phyloP scores from a whole-genome alignment of 2,888 invertebrate genomes.

The Gymnosoma rotundatum region DNA sequence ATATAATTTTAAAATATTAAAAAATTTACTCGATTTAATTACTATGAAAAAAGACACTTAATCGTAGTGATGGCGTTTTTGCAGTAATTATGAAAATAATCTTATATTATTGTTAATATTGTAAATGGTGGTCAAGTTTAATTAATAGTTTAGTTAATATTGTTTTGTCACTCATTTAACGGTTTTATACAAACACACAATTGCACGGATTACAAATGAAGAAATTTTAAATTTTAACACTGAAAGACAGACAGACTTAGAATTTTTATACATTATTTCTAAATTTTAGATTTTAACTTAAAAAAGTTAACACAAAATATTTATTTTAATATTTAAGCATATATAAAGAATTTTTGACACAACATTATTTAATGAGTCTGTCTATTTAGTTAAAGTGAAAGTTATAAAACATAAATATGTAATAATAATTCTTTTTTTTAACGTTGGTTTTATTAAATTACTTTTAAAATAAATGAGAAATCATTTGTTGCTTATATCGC shows the following conservation, averaged over 20 bases:
- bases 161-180: constrained; percentile 57
- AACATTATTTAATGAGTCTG: too few species aligned
- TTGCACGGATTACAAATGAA: constrained; percentile 59
- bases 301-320: not conserved
- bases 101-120: constrained; percentile 34
- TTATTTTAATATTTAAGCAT: not conserved
- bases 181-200: constrained; percentile 52
- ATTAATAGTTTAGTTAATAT: constrained; percentile 42
- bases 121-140: constrained; percentile 57
- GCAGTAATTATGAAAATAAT: constrained; percentile 41
- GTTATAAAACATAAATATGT: constrained; percentile 6
- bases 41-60: constrained; percentile 37
- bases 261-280: not conserved
- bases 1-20: constrained; percentile 24
- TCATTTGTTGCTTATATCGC: constrained; percentile 73
- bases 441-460: constrained; percentile 43
- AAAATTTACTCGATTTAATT: constrained; percentile 50
- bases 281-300: not conserved
- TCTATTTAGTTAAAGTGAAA: not conserved
- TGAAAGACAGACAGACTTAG: constrained; percentile 31
- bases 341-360: not conserved
- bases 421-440: not conserved
- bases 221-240: constrained; percentile 46
- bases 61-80: constrained; percentile 66
- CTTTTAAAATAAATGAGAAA: constrained; percentile 73